A percentile compares a stretch with the other conserved stretches of the same genome.
phyloP scores from a whole-genome alignment of 2,888 invertebrate species.

The Drosophila lacicola region DNA sequence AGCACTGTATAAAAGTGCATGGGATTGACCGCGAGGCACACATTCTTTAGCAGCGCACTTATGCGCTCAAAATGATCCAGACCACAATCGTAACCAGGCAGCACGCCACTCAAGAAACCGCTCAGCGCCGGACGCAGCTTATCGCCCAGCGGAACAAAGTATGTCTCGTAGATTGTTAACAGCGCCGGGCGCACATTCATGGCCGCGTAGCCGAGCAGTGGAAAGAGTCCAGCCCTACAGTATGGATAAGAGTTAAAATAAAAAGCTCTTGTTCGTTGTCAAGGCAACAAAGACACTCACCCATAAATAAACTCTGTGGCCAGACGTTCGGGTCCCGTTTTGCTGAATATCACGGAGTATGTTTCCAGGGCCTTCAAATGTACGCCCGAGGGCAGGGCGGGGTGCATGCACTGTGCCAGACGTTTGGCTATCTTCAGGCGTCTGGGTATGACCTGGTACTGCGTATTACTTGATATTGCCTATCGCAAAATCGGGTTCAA shows the following conservation, averaged over 20 bases:
- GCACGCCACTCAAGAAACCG: constrained; percentile 93
- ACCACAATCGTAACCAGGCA: constrained; percentile 95
- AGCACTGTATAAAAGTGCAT: constrained; percentile 94
- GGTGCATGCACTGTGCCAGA: constrained; percentile 97
- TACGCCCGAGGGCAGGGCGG: constrained; percentile 95
- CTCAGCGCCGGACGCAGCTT: constrained; percentile 90
- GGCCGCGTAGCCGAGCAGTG: constrained; percentile 94
- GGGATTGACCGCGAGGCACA: constrained; percentile 91
- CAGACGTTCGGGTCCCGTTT: constrained; percentile 92
- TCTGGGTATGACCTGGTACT: constrained; percentile 94
- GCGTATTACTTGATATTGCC: constrained; percentile 92
- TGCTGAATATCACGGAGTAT: constrained; percentile 95
- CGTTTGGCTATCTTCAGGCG: constrained; percentile 95
- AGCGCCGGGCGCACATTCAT: constrained; percentile 94
- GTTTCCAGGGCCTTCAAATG: constrained; percentile 96
- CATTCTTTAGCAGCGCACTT: constrained; percentile 82
- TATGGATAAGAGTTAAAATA: constrained; percentile 23
- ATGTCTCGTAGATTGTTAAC: constrained; percentile 93
- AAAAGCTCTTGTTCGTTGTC: neutral
- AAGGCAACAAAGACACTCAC: constrained; percentile 82
- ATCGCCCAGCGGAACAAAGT: constrained; percentile 93
- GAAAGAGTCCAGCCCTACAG: constrained; percentile 90
- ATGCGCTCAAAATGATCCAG: constrained; percentile 93
- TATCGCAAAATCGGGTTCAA: constrained; percentile 75
- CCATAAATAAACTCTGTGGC: constrained; percentile 94